Conservation (phyloP, 2,888 invertebrate species). For the Sphecodes monilicornis region DNA sequence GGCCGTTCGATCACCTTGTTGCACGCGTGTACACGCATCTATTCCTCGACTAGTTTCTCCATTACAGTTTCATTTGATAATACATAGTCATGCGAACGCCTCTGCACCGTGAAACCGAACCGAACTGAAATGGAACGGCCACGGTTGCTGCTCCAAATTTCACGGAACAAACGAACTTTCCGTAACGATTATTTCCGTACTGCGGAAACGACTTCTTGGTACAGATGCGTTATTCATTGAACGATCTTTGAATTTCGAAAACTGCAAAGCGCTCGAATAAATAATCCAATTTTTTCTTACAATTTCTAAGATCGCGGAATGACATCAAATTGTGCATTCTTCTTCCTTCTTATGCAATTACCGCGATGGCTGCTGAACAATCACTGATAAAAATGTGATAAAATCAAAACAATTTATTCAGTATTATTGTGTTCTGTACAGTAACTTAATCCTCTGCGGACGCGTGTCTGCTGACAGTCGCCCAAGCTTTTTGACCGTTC, state of each 20-base stretch:
- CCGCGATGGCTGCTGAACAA: too few species aligned
- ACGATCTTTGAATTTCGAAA: neutral
- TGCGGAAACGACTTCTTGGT: neutral
- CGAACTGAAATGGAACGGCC: slow-evolving; percentile 48
- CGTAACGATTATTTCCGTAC: slow-evolving; percentile 23
- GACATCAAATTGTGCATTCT: too few species aligned
- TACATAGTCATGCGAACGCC: slow-evolving; percentile 16
- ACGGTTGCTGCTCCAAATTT: slow-evolving; percentile 42
- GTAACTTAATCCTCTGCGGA: too few species aligned
- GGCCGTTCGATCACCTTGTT: slow-evolving; percentile 70
- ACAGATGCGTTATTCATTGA: neutral
- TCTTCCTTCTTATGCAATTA: too few species aligned
- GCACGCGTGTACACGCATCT: slow-evolving; percentile 52
- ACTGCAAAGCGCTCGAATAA: too few species aligned
- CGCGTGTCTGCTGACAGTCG: too few species aligned
- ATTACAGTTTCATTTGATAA: slow-evolving; percentile 48
- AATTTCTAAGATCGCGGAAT: too few species aligned
- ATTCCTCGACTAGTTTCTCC: slow-evolving; percentile 45
- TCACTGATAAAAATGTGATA: too few species aligned
- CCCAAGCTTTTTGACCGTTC: too few species aligned
- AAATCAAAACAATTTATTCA: too few species aligned
- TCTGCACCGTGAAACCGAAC: slow-evolving; percentile 34
- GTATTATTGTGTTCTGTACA: too few species aligned
- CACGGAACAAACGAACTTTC: slow-evolving; percentile 13
- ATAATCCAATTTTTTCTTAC: too few species aligned